phyloP scores from a whole-genome alignment of 2,113 vertebrate genomes.

The Hystrix brachyura region DNA sequence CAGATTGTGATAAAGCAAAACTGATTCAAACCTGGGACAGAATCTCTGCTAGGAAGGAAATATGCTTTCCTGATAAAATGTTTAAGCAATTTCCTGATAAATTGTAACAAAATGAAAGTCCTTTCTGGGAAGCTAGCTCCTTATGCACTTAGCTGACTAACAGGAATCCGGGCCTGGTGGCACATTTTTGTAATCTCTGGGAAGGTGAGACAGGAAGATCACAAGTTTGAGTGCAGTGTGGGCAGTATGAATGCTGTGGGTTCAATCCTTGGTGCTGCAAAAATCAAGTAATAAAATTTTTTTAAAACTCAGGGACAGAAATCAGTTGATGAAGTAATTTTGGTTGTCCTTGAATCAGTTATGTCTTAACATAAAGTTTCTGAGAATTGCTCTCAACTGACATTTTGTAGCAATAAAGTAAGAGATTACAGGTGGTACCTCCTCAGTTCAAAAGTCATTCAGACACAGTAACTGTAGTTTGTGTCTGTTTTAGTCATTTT shows the following conservation, averaged over 20 bases:
- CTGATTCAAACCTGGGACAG: background rate
- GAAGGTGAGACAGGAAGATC: background rate
- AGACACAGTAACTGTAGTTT: background rate
- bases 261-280: background rate
- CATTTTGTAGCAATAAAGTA: background rate
- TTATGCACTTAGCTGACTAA: background rate
- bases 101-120: background rate
- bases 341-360: slow-evolving; percentile 30
- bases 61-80: slow-evolving; percentile 39
- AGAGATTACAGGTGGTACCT: background rate
- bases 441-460: background rate
- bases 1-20: slow-evolving; percentile 54
- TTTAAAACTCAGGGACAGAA: slow-evolving; percentile 1
- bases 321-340: slow-evolving; percentile 35
- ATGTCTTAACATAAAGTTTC: background rate
- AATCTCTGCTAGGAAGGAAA: slow-evolving; percentile 33
- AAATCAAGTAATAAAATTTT: background rate
- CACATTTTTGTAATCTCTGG: background rate
- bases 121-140: slow-evolving; percentile 42
- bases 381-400: background rate
- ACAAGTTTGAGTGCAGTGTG: background rate
- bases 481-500: background rate
- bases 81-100: slow-evolving; percentile 63
- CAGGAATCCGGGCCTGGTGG: background rate
- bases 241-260: background rate